Evolutionary conservation across 2,888 invertebrate species (phyloP), one percentile per base, ranked within the genome.

Genomic region (Ecdyonurus torrentis): DNA sequence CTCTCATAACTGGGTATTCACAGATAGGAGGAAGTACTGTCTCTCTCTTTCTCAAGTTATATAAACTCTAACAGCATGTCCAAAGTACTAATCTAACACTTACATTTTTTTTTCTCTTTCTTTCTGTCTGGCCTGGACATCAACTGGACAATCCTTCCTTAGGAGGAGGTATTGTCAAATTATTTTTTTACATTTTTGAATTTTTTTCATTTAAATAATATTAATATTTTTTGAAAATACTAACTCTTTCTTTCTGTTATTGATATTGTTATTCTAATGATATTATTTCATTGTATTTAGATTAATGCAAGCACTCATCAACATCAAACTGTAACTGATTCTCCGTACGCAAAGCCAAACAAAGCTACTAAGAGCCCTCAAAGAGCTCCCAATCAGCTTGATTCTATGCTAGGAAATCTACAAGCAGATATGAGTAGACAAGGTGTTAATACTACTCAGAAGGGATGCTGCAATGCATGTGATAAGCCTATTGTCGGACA

Each of bases 401-500:
- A 91, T 77, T 86, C 87, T 75, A 95, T 95, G 94, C 87, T 95
- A 76, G 94, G 93, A 69, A 91, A 87, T 69, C 82, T 93, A 70
- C 93, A 95, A 75, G 91, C 91, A 74, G 95, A 97, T 81, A 95
- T 98, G 95, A 93, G 89, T 79, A 89, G 94, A 75, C 98, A 98
- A 83, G 98, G 98, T 77, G 93, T 98, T 67, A 95, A 89, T 76
- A 97, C 97, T 67, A 94, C 96, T 71, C 96, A 98, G 75, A 98
- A 99, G 81, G 98, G 99, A 72, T 95, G 96, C 81, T 99, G 99
- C 86, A 94, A 85, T 74, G 95, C 95, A 69, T 99, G 99, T 81
- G 92, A 94, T 76, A 98, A 99, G 73, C 95, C 98, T 68, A 98
- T 99, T 77, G 95, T 98, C 66, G 99, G 99, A 70, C 96, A 97